Conservation (phyloP, 1,140 invertebrate genomes). For the Drosophila nikananu region DNA sequence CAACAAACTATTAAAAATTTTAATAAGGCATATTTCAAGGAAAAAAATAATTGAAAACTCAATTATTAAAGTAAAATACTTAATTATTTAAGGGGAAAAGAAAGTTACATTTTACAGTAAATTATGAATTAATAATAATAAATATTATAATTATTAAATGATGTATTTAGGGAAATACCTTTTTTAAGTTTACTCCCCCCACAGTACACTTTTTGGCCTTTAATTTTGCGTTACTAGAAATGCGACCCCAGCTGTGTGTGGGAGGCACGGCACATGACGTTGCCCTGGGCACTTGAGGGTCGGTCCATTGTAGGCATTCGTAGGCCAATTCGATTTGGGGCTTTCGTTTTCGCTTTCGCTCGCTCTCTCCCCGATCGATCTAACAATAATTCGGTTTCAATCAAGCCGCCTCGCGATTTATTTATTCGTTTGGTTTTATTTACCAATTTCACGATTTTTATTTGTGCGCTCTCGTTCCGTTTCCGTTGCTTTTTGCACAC, state of each 20-base stretch:
- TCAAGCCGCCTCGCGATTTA: constrained; percentile 65
- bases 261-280: constrained; percentile 44
- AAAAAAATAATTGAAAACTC: background rate
- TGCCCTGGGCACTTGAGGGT: constrained; percentile 71
- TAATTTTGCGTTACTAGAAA: background rate
- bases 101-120: no score
- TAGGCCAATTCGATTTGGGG: constrained; percentile 50
- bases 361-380: constrained; percentile 68
- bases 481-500: constrained; percentile 25
- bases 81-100: background rate
- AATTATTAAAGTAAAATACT: background rate
- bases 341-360: constrained; percentile 69
- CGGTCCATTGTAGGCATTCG: constrained; percentile 59
- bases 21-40: no score
- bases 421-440: constrained; percentile 52
- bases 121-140: no score
- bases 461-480: constrained; percentile 47
- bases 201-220: background rate
- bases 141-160: no score
- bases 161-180: background rate
- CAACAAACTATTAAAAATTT: no score
- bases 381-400: constrained; percentile 82
- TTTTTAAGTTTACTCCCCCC: background rate
- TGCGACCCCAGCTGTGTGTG: background rate
- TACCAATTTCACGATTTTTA: constrained; percentile 28